Conservation (phyloP, 2,888 invertebrate species). For the Anagyrus pseudococci region DNA sequence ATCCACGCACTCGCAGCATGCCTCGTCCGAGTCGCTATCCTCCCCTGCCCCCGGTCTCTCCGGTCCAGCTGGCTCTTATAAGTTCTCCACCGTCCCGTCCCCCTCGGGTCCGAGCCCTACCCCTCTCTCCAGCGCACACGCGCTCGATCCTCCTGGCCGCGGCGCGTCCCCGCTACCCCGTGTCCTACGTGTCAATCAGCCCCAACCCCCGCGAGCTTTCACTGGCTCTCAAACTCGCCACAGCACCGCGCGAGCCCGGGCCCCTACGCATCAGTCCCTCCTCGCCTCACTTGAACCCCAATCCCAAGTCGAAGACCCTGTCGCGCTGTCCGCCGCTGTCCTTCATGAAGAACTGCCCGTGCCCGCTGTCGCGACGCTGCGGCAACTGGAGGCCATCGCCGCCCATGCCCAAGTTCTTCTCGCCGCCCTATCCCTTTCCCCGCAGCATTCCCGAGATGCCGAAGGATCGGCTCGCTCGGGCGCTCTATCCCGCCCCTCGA, state of each 20-base stretch:
- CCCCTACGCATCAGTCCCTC: conserved; percentile 4
- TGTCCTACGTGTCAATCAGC: conserved; percentile 16
- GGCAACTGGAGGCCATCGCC: conserved; percentile 29
- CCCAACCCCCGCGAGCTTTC: conserved; percentile 20
- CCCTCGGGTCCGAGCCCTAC: background rate
- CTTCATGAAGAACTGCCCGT: conserved; percentile 26
- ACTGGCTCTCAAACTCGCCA: conserved; percentile 20
- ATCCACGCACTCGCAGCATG: conserved; percentile 1
- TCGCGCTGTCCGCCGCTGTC: conserved; percentile 15
- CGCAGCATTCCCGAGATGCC: conserved; percentile 4
- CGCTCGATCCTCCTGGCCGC: conserved; percentile 1
- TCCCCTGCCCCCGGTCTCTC: conserved; percentile 20
- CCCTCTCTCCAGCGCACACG: conserved; percentile 10
- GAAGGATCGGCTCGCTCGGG: background rate
- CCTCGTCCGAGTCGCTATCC: conserved; percentile 14
- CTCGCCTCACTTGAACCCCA: conserved; percentile 1
- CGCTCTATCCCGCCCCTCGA: background rate
- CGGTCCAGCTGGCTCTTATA: conserved; percentile 14
- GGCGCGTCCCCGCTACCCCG: conserved; percentile 24
- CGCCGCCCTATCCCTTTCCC: background rate
- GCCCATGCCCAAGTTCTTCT: conserved; percentile 19
- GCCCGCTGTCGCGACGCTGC: conserved; percentile 24
- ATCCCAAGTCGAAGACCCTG: conserved; percentile 14
- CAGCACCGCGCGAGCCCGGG: conserved; percentile 19
- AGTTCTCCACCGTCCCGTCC: conserved; percentile 16